Percentiles rank a stretch among this genome's conserved stretches.
These are phyloP conservation scores for Drosophila varians DNA, from an alignment of 1,140 invertebrate genomes.

Conservation along the genomic window DNA sequence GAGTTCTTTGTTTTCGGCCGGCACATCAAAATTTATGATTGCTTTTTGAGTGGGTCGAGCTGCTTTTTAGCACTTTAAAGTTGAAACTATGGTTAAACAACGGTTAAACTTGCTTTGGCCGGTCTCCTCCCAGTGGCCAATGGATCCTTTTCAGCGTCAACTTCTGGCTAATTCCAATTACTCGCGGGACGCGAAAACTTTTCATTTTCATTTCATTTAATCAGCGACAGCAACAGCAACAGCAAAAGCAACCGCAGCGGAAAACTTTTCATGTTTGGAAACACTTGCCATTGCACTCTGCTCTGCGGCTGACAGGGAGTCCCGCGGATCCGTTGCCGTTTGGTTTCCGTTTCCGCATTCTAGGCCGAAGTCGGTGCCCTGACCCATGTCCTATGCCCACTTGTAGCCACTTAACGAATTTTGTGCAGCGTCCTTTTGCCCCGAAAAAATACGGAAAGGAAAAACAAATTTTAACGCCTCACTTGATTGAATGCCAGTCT, in stretches of 20 bases:
- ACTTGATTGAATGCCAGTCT: slow-evolving; percentile 51
- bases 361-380: neutral
- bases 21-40: slow-evolving; percentile 58
- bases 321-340: neutral
- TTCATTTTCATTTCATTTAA: slow-evolving; percentile 50
- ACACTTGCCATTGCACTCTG: slow-evolving; percentile 54
- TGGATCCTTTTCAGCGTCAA: neutral
- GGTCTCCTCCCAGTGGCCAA: neutral
- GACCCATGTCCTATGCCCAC: slow-evolving; percentile 44
- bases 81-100: neutral
- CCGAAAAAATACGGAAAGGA: neutral
- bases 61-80: slow-evolving; percentile 15
- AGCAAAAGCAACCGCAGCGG: slow-evolving; percentile 36
- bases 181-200: slow-evolving; percentile 19
- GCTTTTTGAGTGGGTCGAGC: slow-evolving; percentile 27
- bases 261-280: slow-evolving; percentile 49
- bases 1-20: slow-evolving; percentile 3
- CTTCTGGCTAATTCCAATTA: slow-evolving; percentile 35
- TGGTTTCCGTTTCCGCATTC: neutral
- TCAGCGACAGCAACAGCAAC: slow-evolving; percentile 31
- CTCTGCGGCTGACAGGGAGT: slow-evolving; percentile 57
- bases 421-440: slow-evolving; percentile 44
- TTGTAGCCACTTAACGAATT: slow-evolving; percentile 66
- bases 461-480: slow-evolving; percentile 43
- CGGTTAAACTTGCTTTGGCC: neutral